phyloP scores from a whole-genome alignment of 2,888 invertebrate genomes.

The Amphimallon solstitiale region DNA sequence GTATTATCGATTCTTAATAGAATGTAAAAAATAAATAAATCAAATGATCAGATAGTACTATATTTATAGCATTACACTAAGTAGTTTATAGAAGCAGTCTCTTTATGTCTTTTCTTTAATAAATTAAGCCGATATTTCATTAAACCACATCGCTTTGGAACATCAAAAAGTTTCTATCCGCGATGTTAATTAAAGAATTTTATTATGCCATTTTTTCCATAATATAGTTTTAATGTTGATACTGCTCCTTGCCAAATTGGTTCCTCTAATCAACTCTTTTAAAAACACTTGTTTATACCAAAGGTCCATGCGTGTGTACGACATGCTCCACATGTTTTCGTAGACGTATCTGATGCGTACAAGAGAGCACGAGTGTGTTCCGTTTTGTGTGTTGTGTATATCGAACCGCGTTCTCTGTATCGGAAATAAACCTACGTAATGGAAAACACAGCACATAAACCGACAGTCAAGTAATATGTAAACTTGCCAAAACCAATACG shows the following conservation, averaged over 20 bases:
- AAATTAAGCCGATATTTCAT: not conserved
- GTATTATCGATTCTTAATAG: too few species aligned
- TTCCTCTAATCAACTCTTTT: conserved; percentile 5
- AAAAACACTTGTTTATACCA: not conserved
- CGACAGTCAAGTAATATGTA: not conserved
- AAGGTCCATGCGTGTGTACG: not conserved
- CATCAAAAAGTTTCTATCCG: not conserved
- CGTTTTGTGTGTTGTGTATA: not conserved
- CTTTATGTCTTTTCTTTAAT: too few species aligned
- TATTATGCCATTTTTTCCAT: not conserved
- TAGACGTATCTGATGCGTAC: too few species aligned
- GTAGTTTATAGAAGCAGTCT: too few species aligned
- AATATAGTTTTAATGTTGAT: not conserved
- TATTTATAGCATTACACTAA: too few species aligned
- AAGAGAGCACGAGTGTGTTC: too few species aligned
- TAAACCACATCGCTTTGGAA: not conserved
- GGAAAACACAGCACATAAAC: not conserved
- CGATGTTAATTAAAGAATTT: not conserved
- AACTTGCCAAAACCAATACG: conserved; percentile 6
- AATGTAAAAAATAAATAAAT: too few species aligned
- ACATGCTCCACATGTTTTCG: too few species aligned
- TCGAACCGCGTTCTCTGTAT: not conserved
- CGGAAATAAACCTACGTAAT: conserved; percentile 6
- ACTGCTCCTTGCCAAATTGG: not conserved
- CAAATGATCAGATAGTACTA: too few species aligned